phyloP scores from a whole-genome alignment of 2,888 invertebrate genomes.

The Andrena haemorrhoa region DNA sequence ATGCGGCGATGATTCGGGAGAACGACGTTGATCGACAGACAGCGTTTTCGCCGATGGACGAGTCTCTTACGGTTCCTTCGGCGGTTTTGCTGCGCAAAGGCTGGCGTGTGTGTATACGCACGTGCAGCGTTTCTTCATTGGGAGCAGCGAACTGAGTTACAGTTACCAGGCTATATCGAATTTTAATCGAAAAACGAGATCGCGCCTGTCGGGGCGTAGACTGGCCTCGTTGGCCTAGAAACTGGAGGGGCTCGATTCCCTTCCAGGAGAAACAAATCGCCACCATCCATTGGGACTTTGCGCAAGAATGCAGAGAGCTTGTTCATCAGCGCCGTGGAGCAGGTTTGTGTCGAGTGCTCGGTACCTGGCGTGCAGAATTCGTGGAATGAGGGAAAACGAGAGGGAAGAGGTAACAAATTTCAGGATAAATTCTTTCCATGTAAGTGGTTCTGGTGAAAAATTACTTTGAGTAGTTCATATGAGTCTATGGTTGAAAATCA shows the following conservation, averaged over 20 bases:
- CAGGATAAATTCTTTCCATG: no score
- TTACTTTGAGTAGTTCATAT: no score
- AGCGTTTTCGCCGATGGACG: constrained; percentile 22
- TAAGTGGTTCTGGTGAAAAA: no score
- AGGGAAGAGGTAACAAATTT: no score
- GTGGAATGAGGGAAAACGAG: no score
- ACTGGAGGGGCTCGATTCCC: constrained; percentile 33
- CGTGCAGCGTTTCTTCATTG: constrained; percentile 30
- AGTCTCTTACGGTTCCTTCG: constrained; percentile 57
- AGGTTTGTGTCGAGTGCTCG: no score
- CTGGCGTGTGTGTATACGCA: neutral
- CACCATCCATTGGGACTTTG: no score
- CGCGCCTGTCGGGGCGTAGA: constrained; percentile 64
- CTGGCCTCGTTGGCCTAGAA: constrained; percentile 69
- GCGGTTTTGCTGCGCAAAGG: constrained; percentile 42
- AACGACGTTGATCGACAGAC: constrained; percentile 45
- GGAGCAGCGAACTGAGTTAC: constrained; percentile 58
- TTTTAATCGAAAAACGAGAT: constrained; percentile 73
- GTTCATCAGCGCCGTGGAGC: no score
- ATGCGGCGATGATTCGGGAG: constrained; percentile 38
- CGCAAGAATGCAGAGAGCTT: no score
- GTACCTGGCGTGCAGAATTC: no score
- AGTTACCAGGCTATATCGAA: constrained; percentile 70
- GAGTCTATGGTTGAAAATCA: no score
- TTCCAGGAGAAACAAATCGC: neutral